Percentiles rank a stretch among this genome's conserved stretches.
phyloP scores from a whole-genome alignment of 1,140 invertebrate species.

The Bombus confusus region DNA sequence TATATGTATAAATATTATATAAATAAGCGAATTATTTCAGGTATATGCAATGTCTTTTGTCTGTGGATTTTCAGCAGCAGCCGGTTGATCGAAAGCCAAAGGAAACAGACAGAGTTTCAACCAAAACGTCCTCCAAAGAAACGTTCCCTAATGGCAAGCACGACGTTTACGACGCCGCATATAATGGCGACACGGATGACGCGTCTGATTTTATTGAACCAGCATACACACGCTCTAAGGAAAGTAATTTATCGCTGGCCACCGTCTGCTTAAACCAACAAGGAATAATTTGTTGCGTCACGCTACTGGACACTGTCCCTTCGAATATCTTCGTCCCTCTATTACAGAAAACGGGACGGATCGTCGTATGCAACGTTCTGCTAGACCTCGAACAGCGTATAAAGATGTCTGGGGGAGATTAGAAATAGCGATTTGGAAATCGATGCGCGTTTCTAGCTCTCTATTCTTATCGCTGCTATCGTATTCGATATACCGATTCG shows the following conservation, averaged over 20 bases:
- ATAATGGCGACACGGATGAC: neutral
- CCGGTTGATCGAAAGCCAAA: neutral
- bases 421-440: too few species aligned
- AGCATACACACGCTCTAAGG: neutral
- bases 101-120: neutral
- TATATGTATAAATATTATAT: too few species aligned
- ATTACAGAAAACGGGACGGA: too few species aligned
- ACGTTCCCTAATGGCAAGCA: neutral
- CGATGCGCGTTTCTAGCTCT: too few species aligned
- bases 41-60: neutral
- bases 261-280: neutral
- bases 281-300: neutral
- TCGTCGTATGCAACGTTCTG: too few species aligned
- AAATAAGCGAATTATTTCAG: too few species aligned
- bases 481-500: too few species aligned
- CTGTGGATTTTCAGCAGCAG: neutral
- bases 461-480: too few species aligned
- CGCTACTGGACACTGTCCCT: neutral
- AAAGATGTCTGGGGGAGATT: too few species aligned
- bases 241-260: neutral
- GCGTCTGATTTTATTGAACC: constrained; percentile 1
- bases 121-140: neutral
- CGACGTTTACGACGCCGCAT: neutral
- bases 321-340: too few species aligned
- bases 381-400: too few species aligned